These are phyloP conservation scores for Calameuta idolon DNA, from an alignment of 2,888 invertebrate genomes.

Conservation along the genomic window DNA sequence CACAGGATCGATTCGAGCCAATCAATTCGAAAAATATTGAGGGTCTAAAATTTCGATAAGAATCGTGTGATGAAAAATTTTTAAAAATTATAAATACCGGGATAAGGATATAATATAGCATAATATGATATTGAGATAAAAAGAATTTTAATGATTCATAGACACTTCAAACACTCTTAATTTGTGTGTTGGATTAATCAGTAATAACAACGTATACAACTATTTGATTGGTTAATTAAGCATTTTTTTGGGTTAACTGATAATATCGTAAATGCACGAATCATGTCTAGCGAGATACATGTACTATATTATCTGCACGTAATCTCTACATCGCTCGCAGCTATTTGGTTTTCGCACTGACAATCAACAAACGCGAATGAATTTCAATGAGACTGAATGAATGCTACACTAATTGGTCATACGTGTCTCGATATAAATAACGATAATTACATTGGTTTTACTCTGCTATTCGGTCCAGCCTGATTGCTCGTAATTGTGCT, in stretches of 20 bases:
- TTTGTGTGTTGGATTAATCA: neutral
- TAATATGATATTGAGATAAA: no score
- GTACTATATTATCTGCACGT: neutral
- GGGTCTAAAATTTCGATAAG: neutral
- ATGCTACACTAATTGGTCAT: slow-evolving; percentile 2
- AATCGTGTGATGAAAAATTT: neutral
- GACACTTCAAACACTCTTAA: no score
- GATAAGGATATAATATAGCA: no score
- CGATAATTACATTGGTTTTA: neutral
- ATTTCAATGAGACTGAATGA: neutral
- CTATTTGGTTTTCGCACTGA: neutral
- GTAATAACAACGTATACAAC: neutral
- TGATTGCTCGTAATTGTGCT: neutral
- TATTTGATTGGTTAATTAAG: neutral
- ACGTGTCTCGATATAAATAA: neutral
- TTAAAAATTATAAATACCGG: no score
- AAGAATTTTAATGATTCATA: no score
- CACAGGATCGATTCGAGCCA: neutral
- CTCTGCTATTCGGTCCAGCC: neutral
- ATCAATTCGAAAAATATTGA: neutral
- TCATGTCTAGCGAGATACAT: neutral
- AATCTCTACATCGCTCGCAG: neutral
- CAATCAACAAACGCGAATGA: neutral
- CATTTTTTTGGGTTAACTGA: neutral
- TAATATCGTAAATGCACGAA: neutral